Base-by-base conservation (phyloP, 1,140 invertebrate species). In the Ostrea edulis region DNA sequence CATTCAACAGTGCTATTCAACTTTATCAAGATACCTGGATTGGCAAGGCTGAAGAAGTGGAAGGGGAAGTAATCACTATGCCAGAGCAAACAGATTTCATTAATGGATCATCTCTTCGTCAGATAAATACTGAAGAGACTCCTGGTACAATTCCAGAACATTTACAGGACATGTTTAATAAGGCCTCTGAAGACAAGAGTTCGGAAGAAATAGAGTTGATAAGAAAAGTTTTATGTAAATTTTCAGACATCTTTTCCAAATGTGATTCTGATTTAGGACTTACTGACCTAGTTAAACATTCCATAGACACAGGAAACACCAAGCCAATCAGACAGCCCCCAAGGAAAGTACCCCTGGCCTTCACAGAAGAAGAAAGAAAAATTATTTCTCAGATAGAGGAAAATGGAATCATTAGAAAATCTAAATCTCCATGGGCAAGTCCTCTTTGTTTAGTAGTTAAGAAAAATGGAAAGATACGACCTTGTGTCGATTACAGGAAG, bases 401-500 rank as follows among this genome's bases (percentile, higher is more conserved):
- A 12, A 84, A 89, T 53, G 86, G 83, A 17, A 85, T 91, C 11
- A 90, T 91, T 29, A 71, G 86, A 44, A 82, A 89, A 22, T 90
- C 90, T 8, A 90, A 35, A 2, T 87, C 86, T 25, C 86, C 86
- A 12, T 90, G 91, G 88, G 86, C 89, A 20, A 87, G 85, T 14
- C 89, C 87, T 35, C 35, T 90, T 8, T 87, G 88, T 35, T 81
- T 92, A 20, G 89, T 91, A 7, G 96, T 96, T 14, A 96, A 96
- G 85, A 97, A 96, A 87, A 95, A 96, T 93, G 94, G 95, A 82
- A 86, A 93, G 71, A 71, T 92, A 29, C 90, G 95, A 87, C 88
- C 96, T 87, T 95, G 94, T 89, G 88, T 96, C 0, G 95, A 96
- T 92, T 96, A 93, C 90, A 58, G 95, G 54, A 82, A 86, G 52